Evolutionary conservation across 2,797 vertebrate species (phyloP).

Genomic region (Cuculus canorus): DNA sequence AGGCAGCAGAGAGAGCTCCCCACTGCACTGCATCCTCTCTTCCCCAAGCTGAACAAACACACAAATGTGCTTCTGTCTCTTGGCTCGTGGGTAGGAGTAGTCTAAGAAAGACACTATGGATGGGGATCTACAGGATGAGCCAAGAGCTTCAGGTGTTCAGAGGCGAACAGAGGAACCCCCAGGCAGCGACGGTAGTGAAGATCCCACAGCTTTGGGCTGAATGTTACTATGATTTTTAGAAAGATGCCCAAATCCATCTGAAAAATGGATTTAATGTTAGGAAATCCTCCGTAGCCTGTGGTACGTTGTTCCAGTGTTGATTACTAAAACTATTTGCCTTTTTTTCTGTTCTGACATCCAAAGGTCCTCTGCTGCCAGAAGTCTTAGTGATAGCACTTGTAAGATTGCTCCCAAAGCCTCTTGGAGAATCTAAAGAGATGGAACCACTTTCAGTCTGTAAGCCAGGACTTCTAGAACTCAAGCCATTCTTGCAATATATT

Average conservation of each 20-base stretch:
- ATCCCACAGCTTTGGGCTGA: neutral
- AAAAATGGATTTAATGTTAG: neutral
- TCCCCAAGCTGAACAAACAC: neutral
- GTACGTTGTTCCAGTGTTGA: neutral
- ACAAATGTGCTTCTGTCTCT: neutral
- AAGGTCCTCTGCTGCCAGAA: neutral
- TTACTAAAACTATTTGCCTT: neutral
- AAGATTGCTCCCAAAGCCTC: neutral
- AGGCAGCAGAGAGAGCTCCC: neutral
- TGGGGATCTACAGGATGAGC: neutral
- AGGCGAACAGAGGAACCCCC: neutral
- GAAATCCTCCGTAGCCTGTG: neutral
- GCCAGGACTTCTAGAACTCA: neutral
- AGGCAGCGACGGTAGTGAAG: neutral
- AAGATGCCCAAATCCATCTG: neutral
- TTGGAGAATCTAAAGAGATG: neutral
- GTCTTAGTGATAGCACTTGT: neutral
- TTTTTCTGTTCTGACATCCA: neutral
- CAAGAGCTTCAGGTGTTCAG: neutral
- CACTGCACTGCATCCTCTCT: neutral
- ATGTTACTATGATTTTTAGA: rapidly evolving
- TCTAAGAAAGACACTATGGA: neutral
- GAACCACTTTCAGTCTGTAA: neutral
- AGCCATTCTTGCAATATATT: neutral
- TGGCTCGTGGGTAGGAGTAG: rapidly evolving